Base-by-base conservation (phyloP, 2,113 vertebrate genomes). In the Hippocampus barbouri region DNA sequence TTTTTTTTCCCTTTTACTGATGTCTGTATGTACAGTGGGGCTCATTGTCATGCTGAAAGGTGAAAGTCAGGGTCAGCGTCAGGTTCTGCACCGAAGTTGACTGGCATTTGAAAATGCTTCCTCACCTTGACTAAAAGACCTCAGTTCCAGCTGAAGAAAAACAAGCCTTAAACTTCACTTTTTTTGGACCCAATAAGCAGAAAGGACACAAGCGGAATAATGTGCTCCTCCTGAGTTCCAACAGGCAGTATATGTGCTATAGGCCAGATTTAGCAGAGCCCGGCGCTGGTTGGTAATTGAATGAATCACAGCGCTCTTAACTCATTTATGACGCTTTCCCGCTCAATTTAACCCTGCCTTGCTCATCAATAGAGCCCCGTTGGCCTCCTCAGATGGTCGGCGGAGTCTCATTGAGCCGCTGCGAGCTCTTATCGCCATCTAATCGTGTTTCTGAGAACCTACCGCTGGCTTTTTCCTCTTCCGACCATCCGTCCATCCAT, bases 311-410 rank as follows among this genome's bases (percentile, higher is more conserved):
- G 85, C 80, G 43, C 79, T 80, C 82, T 82, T 90, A 89, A 91
- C 87, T 88, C 81, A 84, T 83, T 91, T 90, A 90, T 86, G 84
- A 88, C 85, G 78, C 88, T 89, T 90, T 88, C 80, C 82, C 73
- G 86, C 87, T 91, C 87, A 86, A 89, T 89, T 89, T 81, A 84
- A 85, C 86, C 86, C 80, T 64, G 77, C 81, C 83, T 82, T 74
- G 74, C 85, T 86, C 88, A 87, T 89, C 90, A 88, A 89, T 88
- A 87, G 79, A 79, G 81, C 87, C 79, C 86, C 69, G 76, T 84
- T 75, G 82, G 86, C 73, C 80, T 82, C 73, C 78, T 79, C 71
- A 47, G 76, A 81, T 21, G 62, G 69, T n/a, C 79, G 5, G 79
- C 10, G 67, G 77, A 76, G 68, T 71, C 70, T 81, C 83, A 85